Evolutionary conservation across 2,113 vertebrate genomes (phyloP).

Genomic region (Nycticorax nycticorax): DNA sequence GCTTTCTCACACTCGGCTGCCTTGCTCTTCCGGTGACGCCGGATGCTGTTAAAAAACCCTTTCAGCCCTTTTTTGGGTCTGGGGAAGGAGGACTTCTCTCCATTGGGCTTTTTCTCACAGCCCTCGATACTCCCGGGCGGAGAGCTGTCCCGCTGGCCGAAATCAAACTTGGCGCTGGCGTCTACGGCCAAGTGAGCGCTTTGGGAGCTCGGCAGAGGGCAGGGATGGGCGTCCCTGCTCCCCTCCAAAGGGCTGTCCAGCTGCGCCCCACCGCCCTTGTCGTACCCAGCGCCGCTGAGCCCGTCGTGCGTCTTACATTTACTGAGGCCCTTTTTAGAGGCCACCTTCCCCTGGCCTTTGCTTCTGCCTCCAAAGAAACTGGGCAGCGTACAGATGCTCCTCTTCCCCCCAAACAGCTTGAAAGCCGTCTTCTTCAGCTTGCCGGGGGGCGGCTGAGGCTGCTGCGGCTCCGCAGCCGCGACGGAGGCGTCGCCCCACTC

Average conservation of each 20-base stretch:
- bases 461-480: not conserved
- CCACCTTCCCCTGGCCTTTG: conserved; percentile 82
- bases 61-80: conserved; percentile 89
- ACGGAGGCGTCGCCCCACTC: conserved; percentile 57
- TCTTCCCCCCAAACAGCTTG: conserved; percentile 91
- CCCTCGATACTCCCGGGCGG: conserved; percentile 59
- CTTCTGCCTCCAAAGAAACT: conserved; percentile 88
- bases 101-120: conserved; percentile 76
- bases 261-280: conserved; percentile 28
- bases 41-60: conserved; percentile 91
- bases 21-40: conserved; percentile 86
- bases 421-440: conserved; percentile 90
- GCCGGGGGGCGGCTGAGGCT: conserved; percentile 65
- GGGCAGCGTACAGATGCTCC: conserved; percentile 91
- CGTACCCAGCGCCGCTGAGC: conserved; percentile 74
- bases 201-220: conserved; percentile 64
- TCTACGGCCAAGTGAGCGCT: conserved; percentile 67
- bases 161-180: not conserved
- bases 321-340: conserved; percentile 83
- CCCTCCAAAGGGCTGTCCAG: not conserved
- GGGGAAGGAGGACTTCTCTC: conserved; percentile 76
- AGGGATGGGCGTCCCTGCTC: not conserved
- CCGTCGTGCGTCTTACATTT: conserved; percentile 93
- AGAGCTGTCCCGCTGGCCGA: conserved; percentile 57
- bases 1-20: conserved; percentile 75